Evolutionary conservation across 1,140 invertebrate species (phyloP).

Genomic region (Eriocheir sinensis): DNA sequence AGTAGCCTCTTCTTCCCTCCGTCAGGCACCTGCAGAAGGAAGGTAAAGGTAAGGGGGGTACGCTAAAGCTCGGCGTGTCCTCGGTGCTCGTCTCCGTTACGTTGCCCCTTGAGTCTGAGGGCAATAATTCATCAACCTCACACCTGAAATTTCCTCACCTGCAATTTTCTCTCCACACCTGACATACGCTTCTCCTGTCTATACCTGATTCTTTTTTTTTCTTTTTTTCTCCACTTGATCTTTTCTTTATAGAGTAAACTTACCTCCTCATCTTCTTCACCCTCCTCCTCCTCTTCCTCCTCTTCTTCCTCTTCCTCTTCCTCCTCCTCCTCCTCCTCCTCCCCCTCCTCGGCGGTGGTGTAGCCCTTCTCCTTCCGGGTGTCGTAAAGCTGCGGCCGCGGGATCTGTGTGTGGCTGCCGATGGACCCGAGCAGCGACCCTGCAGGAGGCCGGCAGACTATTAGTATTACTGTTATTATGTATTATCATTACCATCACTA

Average conservation of each 20-base stretch:
- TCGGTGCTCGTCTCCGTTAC: too few species aligned
- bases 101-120: too few species aligned
- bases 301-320: not conserved
- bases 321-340: not conserved
- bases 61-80: too few species aligned
- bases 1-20: not conserved
- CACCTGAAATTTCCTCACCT: too few species aligned
- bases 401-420: not conserved
- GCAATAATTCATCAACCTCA: too few species aligned
- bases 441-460: not conserved
- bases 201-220: not conserved
- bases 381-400: not conserved
- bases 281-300: not conserved
- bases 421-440: not conserved
- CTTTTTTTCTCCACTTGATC: not conserved
- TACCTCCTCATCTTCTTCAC: not conserved
- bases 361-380: slow-evolving; percentile 40
- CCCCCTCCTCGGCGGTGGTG: slow-evolving; percentile 44
- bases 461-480: too few species aligned
- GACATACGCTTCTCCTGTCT: too few species aligned
- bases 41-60: too few species aligned
- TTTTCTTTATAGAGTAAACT: not conserved
- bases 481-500: not conserved
- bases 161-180: too few species aligned
- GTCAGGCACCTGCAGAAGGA: slow-evolving; percentile 43